Base-by-base conservation (phyloP, 2,113 vertebrate genomes). In the Galbula dea region DNA sequence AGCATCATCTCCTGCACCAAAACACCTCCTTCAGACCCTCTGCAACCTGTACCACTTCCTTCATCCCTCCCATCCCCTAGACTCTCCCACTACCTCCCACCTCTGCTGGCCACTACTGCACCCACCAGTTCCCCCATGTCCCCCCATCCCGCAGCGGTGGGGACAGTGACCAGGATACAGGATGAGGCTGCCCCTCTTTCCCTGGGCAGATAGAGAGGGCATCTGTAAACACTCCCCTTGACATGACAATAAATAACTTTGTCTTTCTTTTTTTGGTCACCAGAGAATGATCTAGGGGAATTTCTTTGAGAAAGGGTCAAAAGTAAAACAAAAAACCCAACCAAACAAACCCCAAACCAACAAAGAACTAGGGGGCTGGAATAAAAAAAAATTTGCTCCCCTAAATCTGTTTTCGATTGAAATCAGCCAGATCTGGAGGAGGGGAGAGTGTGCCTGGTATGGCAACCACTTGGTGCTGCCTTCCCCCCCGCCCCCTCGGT, bases 241-340 rank as follows among this genome's bases (percentile, higher is more conserved):
- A 63, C 0, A 0, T 37, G 45, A 52, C 84, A 96, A 95, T 96
- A 96, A 96, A 95, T 95, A 89, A 68, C 87, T 93, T 90, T 51
- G 73, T 55, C 48, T 86, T 8, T 76, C 41, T 46, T 83, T 43
- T n/a, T 48, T 52, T 48, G 14, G 27, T 82, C 45, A 48, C 36
- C 1, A 10, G 26, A 21, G 57, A 81, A 72, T 23, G 24, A 48
- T 59, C 15, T 63, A 30, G 61, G 61, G 45, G 19, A n/a, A 39
- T 46, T 86, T 55, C 61, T 48, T 61, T 36, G 24, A 48, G n/a
- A 73, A 62, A 3, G 15, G 3, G 3, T 68, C 19, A 59, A 51
- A 85, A 67, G 16, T 24, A 4, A 67, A 46, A n/a, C 15, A 46
- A 23, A 39, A 45, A 19, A 41, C n/a, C n/a, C n/a, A n/a, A n/a